These are phyloP conservation scores for Actinemys pallida DNA, from an alignment of 2,113 vertebrate species.

Conservation along the genomic window DNA sequence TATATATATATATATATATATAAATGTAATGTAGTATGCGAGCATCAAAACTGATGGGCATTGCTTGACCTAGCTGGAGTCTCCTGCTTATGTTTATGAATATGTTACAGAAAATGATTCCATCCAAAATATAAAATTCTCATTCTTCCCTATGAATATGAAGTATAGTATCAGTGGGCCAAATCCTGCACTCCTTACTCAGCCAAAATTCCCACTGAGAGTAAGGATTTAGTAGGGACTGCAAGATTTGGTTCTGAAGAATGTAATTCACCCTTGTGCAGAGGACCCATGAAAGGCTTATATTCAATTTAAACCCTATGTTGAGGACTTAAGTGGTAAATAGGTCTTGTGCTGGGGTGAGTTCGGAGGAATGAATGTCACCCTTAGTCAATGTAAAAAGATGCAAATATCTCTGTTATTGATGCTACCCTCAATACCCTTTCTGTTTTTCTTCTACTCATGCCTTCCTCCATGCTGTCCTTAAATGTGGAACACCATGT, in stretches of 20 bases:
- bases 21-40: not conserved
- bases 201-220: not conserved
- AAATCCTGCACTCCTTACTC: not conserved
- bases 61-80: not conserved
- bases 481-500: not conserved
- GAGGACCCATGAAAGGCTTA: not conserved
- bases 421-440: not conserved
- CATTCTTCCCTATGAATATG: not conserved
- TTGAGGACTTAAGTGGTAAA: not conserved
- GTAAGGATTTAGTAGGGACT: not conserved
- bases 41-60: conserved; percentile 33
- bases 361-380: not conserved
- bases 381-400: not conserved
- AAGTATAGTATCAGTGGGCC: not conserved
- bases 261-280: not conserved
- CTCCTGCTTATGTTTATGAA: not conserved
- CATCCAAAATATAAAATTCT: not conserved
- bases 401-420: not conserved
- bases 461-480: not conserved
- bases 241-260: not conserved
- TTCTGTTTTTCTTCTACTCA: not conserved
- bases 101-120: conserved; percentile 6
- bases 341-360: not conserved
- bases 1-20: too few relatives aligned
- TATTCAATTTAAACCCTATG: not conserved